A percentile compares a stretch with the other conserved stretches of the same genome.
phyloP scores from a whole-genome alignment of 2,888 invertebrate genomes.

The Sarcophaga rosellei region DNA sequence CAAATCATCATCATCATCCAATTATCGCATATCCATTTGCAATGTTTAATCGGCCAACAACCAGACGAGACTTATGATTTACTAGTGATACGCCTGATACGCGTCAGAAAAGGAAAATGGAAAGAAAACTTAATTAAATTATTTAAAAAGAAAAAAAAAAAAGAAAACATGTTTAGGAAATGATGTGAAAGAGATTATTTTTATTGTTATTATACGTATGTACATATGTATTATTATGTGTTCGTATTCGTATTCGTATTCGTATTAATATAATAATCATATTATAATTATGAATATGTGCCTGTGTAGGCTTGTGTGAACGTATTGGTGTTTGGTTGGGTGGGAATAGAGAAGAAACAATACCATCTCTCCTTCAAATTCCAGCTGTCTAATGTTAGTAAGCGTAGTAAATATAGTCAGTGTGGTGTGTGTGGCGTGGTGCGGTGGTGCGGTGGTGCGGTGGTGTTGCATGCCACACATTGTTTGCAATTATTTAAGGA shows the following conservation, averaged over 20 bases:
- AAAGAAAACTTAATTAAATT: slow-evolving; percentile 65
- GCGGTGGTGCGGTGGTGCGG: background rate
- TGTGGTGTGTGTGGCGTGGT: no score
- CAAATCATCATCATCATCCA: slow-evolving; percentile 70
- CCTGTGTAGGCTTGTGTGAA: background rate
- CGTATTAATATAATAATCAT: no score
- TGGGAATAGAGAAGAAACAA: background rate
- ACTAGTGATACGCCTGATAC: slow-evolving; percentile 23
- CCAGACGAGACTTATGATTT: slow-evolving; percentile 7
- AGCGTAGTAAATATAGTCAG: background rate
- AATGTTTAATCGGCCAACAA: slow-evolving; percentile 64
- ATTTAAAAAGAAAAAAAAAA: slow-evolving; percentile 17
- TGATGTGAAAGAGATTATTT: slow-evolving; percentile 64
- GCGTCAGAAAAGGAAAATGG: background rate
- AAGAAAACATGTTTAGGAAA: slow-evolving; percentile 61
- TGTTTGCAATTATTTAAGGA: slow-evolving; percentile 58
- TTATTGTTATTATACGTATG: background rate
- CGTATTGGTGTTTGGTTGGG: background rate
- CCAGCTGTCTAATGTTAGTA: background rate
- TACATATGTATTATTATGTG: no score
- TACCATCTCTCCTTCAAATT: background rate
- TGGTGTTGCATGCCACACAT: slow-evolving; percentile 39
- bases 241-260: no score
- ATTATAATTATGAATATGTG: no score
- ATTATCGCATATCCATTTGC: slow-evolving; percentile 74